Evolutionary conservation across 2,797 vertebrate genomes (phyloP).

Genomic region (Prunella strophiata): DNA sequence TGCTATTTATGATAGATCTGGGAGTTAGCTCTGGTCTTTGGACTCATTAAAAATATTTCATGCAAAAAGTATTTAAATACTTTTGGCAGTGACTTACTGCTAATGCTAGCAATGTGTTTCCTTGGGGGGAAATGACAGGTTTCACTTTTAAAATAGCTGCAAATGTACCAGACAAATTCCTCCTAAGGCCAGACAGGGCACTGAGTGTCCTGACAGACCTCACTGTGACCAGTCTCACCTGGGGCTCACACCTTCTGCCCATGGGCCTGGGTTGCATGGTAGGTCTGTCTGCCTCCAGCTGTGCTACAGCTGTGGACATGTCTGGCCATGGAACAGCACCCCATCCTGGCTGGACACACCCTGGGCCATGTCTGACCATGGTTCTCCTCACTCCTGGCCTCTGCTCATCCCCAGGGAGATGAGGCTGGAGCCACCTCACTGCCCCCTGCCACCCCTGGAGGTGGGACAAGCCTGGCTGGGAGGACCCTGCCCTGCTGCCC

Average conservation of each 20-base stretch:
- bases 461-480: not conserved
- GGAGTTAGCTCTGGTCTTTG: not conserved
- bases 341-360: not conserved
- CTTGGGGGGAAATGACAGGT: not conserved
- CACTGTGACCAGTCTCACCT: not conserved
- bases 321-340: not conserved
- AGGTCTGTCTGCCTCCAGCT: not conserved
- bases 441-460: rapidly evolving
- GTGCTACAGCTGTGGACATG: rapidly evolving
- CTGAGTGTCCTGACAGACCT: not conserved
- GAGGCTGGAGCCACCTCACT: not conserved
- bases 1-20: rapidly evolving
- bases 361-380: not conserved
- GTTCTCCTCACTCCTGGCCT: not conserved
- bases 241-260: not conserved
- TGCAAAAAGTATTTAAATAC: not conserved
- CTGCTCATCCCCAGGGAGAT: not conserved
- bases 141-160: not conserved
- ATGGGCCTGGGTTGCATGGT: rapidly evolving
- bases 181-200: not conserved
- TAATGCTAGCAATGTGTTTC: not conserved
- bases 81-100: not conserved
- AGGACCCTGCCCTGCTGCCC: not conserved
- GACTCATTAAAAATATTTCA: not conserved
- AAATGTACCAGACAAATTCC: not conserved